These are phyloP conservation scores for Hydrolagus affinis DNA, from an alignment of 2,113 vertebrate genomes.

Conservation along the genomic window DNA sequence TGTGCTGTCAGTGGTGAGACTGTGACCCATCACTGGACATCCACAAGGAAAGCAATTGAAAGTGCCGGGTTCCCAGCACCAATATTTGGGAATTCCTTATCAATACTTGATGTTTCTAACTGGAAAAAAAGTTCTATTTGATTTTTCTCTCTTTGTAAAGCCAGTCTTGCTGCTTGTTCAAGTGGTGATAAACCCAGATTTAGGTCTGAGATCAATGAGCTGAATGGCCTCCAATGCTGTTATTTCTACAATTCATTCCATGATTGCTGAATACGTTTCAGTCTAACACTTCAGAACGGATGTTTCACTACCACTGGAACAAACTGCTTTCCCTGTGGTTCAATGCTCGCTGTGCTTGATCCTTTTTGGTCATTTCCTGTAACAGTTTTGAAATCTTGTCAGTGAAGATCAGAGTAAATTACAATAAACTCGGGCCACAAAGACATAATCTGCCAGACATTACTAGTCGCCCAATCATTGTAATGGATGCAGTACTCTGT, in stretches of 20 bases:
- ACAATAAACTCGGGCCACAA: too few relatives aligned
- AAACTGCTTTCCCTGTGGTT: neutral
- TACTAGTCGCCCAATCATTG: too few relatives aligned
- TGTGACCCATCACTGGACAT: too few relatives aligned
- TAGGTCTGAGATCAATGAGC: too few relatives aligned
- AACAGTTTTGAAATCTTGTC: neutral
- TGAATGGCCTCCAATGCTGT: neutral
- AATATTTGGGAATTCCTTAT: neutral
- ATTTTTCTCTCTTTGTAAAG: neutral
- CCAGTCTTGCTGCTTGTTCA: neutral
- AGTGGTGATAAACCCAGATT: neutral
- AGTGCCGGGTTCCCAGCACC: neutral
- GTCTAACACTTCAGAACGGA: too few relatives aligned
- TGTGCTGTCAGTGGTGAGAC: slow-evolving; percentile 40
- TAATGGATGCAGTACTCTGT: too few relatives aligned
- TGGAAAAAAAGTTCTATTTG: neutral
- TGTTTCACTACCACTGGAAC: neutral
- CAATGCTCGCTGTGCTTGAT: neutral
- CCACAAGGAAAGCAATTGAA: slow-evolving; percentile 5
- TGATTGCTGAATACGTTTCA: too few relatives aligned
- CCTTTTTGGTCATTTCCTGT: neutral
- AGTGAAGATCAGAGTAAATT: too few relatives aligned
- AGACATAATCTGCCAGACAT: too few relatives aligned
- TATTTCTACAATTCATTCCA: neutral
- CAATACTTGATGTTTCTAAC: neutral